Conservation (phyloP, 2,888 invertebrate species). For the Drosophila nr. fundita region DNA sequence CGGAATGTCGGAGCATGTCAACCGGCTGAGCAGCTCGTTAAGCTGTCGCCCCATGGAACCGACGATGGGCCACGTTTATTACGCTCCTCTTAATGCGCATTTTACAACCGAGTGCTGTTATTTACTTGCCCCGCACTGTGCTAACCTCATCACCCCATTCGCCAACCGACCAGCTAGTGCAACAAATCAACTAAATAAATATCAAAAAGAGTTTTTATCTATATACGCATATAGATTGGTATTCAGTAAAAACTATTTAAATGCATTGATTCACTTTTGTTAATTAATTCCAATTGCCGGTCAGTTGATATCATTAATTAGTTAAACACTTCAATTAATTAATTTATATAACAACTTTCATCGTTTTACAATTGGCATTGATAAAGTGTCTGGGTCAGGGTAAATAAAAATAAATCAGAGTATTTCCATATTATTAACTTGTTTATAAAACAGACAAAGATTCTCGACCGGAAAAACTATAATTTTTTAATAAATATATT, state of each 20-base stretch:
- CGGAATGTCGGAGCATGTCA: conserved; percentile 55
- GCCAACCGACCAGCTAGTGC: not conserved
- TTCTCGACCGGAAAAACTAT: not conserved
- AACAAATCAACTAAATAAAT: conserved; percentile 16
- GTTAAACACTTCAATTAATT: conserved; percentile 6
- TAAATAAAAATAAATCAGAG: not conserved
- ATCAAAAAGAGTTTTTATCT: not conserved
- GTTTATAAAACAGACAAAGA: not conserved
- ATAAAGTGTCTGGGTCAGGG: not conserved
- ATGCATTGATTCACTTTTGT: conserved; percentile 14
- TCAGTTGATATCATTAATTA: conserved; percentile 13
- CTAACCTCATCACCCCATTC: not conserved
- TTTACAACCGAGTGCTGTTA: conserved; percentile 69
- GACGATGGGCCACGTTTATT: conserved; percentile 66
- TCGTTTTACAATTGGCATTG: conserved; percentile 12
- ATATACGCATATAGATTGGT: not conserved
- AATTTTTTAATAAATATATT: not conserved
- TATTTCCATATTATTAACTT: not conserved
- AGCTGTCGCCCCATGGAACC: conserved; percentile 59
- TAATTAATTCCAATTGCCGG: conserved; percentile 13
- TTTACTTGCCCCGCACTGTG: conserved; percentile 56
- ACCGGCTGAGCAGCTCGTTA: conserved; percentile 74
- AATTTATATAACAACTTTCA: conserved; percentile 20
- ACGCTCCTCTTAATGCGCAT: conserved; percentile 69
- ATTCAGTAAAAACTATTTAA: conserved; percentile 7